phyloP scores from a whole-genome alignment of 2,888 invertebrate species.

The Patella depressa region DNA sequence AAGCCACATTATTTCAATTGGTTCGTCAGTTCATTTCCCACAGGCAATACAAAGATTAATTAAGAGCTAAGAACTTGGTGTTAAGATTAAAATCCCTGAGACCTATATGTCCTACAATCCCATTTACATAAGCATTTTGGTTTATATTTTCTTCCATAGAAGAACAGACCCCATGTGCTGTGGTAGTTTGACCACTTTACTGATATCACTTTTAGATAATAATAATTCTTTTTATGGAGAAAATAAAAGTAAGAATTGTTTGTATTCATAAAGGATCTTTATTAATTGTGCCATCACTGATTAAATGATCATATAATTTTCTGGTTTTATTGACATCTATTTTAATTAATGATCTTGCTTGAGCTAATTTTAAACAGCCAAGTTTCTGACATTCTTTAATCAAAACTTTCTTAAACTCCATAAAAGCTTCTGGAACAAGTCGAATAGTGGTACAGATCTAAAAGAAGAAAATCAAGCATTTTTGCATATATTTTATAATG shows the following conservation, averaged over 20 bases:
- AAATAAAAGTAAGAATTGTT: constrained; percentile 9
- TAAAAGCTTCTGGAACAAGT: constrained; percentile 83
- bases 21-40: too few relatives aligned
- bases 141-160: too few relatives aligned
- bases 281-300: constrained; percentile 67
- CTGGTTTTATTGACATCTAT: constrained; percentile 93
- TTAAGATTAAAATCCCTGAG: too few relatives aligned
- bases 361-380: constrained; percentile 80
- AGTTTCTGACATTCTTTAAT: constrained; percentile 85
- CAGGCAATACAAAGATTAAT: too few relatives aligned
- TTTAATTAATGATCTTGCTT: constrained; percentile 87
- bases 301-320: constrained; percentile 81
- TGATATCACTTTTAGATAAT: too few relatives aligned
- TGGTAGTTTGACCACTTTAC: too few relatives aligned
- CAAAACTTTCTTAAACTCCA: constrained; percentile 83
- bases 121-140: too few relatives aligned
- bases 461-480: constrained; percentile 21
- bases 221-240: neutral
- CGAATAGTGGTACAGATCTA: constrained; percentile 82
- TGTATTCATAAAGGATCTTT: constrained; percentile 43
- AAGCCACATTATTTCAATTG: too few relatives aligned
- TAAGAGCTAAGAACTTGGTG: too few relatives aligned
- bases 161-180: too few relatives aligned
- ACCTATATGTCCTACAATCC: too few relatives aligned
- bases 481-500: too few relatives aligned